Conservation (phyloP, 2,797 vertebrate genomes). For the Loriculus beryllinus region DNA sequence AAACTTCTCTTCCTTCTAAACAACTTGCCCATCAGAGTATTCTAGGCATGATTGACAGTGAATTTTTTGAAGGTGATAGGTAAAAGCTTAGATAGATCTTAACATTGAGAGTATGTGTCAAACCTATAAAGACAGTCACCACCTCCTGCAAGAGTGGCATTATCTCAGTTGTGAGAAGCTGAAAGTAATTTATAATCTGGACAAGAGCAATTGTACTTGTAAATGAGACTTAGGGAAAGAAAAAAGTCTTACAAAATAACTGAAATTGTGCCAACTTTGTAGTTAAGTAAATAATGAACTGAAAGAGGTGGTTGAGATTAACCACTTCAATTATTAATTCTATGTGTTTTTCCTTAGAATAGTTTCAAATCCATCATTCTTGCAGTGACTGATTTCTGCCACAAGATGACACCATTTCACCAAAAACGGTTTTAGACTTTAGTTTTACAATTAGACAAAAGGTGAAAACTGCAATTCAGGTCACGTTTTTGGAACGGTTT, state of each 20-base stretch:
- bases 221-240: background rate
- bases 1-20: background rate
- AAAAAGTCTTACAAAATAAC: background rate
- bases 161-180: background rate
- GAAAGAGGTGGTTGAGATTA: background rate
- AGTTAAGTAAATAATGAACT: background rate
- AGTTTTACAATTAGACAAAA: background rate
- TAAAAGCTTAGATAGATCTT: background rate
- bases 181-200: background rate
- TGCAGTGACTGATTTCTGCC: background rate
- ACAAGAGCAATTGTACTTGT: background rate
- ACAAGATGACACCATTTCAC: slow-evolving; percentile 31
- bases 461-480: background rate
- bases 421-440: background rate
- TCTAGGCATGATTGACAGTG: background rate
- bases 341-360: background rate
- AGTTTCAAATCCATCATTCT: background rate
- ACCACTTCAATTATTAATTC: background rate
- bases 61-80: background rate
- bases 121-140: background rate
- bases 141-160: background rate
- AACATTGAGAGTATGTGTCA: background rate
- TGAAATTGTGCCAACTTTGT: accelerated
- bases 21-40: background rate
- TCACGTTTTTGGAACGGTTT: background rate